These are phyloP conservation scores for Phylloscopus trochilus DNA, from an alignment of 2,113 vertebrate genomes.

Conservation along the genomic window DNA sequence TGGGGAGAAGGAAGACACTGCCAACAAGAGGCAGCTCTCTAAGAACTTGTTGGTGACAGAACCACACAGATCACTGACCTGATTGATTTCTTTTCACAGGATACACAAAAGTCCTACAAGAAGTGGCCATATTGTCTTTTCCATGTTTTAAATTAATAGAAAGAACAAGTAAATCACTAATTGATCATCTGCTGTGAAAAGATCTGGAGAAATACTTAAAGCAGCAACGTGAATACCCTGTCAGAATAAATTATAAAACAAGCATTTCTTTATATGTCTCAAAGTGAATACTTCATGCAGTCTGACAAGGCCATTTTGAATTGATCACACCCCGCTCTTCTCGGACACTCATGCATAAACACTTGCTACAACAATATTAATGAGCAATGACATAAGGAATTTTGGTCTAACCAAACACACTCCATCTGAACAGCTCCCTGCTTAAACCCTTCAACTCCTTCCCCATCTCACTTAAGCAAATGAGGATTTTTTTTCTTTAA, in stretches of 20 bases:
- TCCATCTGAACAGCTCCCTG: not conserved
- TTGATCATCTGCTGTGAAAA: constrained; percentile 12
- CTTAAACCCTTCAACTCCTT: not conserved
- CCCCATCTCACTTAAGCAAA: not conserved
- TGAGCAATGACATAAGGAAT: constrained; percentile 55
- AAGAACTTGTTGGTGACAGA: not conserved
- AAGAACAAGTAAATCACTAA: constrained; percentile 27
- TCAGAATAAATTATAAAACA: constrained; percentile 36
- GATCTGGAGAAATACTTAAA: constrained; percentile 15
- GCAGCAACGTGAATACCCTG: constrained; percentile 28
- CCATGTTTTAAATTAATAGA: not conserved
- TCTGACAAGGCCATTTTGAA: constrained; percentile 40
- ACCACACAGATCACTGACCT: not conserved
- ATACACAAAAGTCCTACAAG: not conserved
- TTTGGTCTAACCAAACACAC: constrained; percentile 34
- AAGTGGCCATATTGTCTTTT: not conserved
- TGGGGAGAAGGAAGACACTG: not conserved
- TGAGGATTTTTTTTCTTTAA: not conserved
- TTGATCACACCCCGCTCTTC: constrained; percentile 39
- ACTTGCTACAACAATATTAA: constrained; percentile 51
- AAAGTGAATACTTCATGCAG: constrained; percentile 18
- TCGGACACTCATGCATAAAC: constrained; percentile 50
- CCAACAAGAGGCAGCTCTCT: not conserved
- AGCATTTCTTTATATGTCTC: not conserved
- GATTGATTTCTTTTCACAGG: not conserved